Percentiles rank a stretch among this genome's conserved stretches.
phyloP scores from a whole-genome alignment of 2,888 invertebrate species.

The Eristalinus sepulchralis region DNA sequence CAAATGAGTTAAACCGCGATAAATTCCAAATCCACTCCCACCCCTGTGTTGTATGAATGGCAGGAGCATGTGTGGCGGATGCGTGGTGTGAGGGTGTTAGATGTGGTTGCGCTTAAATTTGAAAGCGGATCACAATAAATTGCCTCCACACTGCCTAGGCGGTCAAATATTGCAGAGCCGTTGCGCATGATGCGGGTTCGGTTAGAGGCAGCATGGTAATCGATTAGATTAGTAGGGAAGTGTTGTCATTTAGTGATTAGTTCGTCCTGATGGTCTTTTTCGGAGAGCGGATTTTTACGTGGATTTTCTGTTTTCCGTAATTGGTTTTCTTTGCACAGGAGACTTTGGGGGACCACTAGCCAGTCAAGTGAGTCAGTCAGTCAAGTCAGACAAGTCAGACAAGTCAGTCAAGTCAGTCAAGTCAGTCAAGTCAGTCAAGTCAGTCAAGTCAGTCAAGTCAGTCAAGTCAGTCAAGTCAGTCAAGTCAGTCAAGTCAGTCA shows the following conservation, averaged over 20 bases:
- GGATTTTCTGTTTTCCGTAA: not conserved
- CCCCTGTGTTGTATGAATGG: not conserved
- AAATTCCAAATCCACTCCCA: slow-evolving; percentile 6
- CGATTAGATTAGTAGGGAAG: not conserved
- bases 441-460: no score
- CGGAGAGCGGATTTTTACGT: not conserved
- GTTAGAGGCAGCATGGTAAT: not conserved
- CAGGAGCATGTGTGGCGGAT: not conserved
- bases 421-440: no score
- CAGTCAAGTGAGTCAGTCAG: not conserved
- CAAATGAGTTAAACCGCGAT: slow-evolving; percentile 35
- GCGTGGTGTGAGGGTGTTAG: not conserved
- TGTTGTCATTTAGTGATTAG: not conserved
- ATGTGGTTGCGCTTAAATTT: not conserved
- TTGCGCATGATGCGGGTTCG: not conserved
- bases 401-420: no score
- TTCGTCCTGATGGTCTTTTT: not conserved
- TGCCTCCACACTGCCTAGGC: not conserved
- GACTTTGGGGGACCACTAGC: no score
- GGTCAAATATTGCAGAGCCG: not conserved
- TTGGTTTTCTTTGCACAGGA: not conserved
- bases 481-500: no score
- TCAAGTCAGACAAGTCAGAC: no score
- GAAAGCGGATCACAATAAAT: slow-evolving; percentile 7
- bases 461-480: no score